These are phyloP conservation scores for Candidula unifasciata DNA, from an alignment of 2,888 invertebrate genomes.

Conservation along the genomic window DNA sequence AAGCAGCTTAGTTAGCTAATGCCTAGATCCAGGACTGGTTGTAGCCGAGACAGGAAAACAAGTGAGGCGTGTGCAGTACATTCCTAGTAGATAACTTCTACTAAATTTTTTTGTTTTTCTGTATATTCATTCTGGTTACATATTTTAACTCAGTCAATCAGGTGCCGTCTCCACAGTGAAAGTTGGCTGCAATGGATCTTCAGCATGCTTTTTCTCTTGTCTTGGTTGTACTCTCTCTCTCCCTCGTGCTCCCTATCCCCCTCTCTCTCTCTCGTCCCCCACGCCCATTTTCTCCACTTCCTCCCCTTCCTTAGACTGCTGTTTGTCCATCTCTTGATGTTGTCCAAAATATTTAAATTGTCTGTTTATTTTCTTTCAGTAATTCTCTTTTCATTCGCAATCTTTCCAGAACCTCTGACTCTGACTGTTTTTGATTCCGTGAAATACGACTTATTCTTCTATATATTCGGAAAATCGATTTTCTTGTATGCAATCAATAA, in stretches of 20 bases:
- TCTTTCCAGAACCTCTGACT: neutral
- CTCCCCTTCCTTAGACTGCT: neutral
- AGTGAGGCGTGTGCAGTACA: too few relatives aligned
- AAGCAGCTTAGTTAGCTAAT: too few relatives aligned
- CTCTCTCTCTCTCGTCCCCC: neutral
- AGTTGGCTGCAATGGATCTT: too few relatives aligned
- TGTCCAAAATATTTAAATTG: neutral
- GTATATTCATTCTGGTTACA: too few relatives aligned
- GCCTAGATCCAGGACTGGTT: too few relatives aligned
- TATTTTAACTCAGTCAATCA: too few relatives aligned
- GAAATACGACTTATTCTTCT: too few relatives aligned
- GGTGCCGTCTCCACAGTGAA: too few relatives aligned
- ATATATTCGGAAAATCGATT: too few relatives aligned
- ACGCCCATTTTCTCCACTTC: neutral
- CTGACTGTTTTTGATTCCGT: neutral
- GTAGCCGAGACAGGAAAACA: too few relatives aligned
- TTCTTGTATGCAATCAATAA: neutral
- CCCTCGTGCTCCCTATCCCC: neutral
- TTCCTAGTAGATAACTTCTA: too few relatives aligned
- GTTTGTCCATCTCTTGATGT: neutral
- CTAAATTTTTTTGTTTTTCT: too few relatives aligned
- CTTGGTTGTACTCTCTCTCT: neutral
- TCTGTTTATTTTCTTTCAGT: neutral
- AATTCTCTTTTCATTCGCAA: neutral
- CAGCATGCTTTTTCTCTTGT: neutral